Percentiles rank a stretch among this genome's conserved stretches.
phyloP scores from a whole-genome alignment of 2,797 vertebrate genomes.

The Lemur catta region DNA sequence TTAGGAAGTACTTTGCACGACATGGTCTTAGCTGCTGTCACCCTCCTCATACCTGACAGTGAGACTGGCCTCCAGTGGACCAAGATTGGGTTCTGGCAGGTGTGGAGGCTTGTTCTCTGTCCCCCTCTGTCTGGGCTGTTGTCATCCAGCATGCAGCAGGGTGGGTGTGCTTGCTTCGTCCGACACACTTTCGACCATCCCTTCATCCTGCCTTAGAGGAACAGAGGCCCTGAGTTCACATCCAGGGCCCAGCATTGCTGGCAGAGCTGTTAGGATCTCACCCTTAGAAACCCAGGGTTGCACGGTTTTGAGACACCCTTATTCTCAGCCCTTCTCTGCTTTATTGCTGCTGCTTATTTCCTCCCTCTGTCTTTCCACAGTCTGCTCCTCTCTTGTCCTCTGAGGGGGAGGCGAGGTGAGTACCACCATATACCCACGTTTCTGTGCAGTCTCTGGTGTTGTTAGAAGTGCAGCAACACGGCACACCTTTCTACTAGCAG shows the following conservation, averaged over 20 bases:
- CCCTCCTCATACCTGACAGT: not conserved
- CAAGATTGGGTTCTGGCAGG: not conserved
- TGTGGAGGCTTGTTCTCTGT: not conserved
- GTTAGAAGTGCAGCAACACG: too few species aligned
- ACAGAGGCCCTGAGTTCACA: not conserved
- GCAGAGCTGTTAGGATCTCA: not conserved
- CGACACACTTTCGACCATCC: not conserved
- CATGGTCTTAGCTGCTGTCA: not conserved
- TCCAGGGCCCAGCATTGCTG: not conserved
- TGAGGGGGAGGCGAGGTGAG: not conserved
- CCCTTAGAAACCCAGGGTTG: fast-evolving
- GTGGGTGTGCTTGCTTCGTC: not conserved
- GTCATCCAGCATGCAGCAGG: too few species aligned
- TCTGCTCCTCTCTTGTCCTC: slow-evolving; percentile 20
- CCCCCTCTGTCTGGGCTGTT: not conserved
- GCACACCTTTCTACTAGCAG: not conserved
- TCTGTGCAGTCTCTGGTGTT: not conserved
- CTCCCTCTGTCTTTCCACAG: slow-evolving; percentile 49
- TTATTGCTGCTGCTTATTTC: not conserved
- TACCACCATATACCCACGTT: fast-evolving
- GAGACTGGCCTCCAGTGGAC: not conserved
- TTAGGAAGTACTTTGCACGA: not conserved
- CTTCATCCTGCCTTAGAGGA: not conserved
- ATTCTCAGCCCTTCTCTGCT: not conserved
- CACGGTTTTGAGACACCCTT: not conserved